Percentiles rank a stretch among this genome's conserved stretches.
These are phyloP conservation scores for Ormyrus thymus DNA, from an alignment of 2,888 invertebrate species.

Conservation along the genomic window DNA sequence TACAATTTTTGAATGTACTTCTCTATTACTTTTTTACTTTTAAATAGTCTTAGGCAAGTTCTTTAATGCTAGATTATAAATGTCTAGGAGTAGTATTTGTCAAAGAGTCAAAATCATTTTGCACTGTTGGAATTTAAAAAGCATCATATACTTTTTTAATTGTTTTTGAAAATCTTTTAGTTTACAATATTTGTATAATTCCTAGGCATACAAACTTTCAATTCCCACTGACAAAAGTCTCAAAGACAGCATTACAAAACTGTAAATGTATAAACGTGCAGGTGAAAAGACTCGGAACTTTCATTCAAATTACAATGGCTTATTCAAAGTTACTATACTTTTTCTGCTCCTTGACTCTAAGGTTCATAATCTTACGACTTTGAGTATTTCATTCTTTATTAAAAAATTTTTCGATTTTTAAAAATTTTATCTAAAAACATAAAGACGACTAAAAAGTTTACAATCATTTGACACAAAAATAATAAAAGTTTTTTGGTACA, in stretches of 20 bases:
- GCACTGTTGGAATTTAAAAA: conserved; percentile 45
- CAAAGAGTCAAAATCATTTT: conserved; percentile 61
- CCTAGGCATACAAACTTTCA: conserved; percentile 53
- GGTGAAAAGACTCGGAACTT: conserved; percentile 62
- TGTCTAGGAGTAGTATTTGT: conserved; percentile 64
- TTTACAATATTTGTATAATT: conserved; percentile 45
- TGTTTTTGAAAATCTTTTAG: conserved; percentile 39
- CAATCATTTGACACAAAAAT: conserved; percentile 36
- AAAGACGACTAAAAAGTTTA: conserved; percentile 29
- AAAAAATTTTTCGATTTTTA: conserved; percentile 40
- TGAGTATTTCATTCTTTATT: conserved; percentile 40
- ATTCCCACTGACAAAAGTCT: conserved; percentile 49
- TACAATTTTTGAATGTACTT: conserved; percentile 42
- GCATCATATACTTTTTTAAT: conserved; percentile 37
- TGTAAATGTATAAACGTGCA: conserved; percentile 72
- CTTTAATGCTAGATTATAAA: conserved; percentile 61
- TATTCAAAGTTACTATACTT: conserved; percentile 40
- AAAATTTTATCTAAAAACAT: conserved; percentile 32
- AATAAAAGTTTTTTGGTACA: conserved; percentile 32
- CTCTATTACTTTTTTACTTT: conserved; percentile 48
- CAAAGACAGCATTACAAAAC: conserved; percentile 48
- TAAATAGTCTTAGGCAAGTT: conserved; percentile 51
- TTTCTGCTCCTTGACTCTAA: conserved; percentile 36
- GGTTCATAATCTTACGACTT: conserved; percentile 46
- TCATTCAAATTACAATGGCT: conserved; percentile 59